These are phyloP conservation scores for Conus ventricosus DNA, from an alignment of 1,140 invertebrate genomes.

Conservation along the genomic window DNA sequence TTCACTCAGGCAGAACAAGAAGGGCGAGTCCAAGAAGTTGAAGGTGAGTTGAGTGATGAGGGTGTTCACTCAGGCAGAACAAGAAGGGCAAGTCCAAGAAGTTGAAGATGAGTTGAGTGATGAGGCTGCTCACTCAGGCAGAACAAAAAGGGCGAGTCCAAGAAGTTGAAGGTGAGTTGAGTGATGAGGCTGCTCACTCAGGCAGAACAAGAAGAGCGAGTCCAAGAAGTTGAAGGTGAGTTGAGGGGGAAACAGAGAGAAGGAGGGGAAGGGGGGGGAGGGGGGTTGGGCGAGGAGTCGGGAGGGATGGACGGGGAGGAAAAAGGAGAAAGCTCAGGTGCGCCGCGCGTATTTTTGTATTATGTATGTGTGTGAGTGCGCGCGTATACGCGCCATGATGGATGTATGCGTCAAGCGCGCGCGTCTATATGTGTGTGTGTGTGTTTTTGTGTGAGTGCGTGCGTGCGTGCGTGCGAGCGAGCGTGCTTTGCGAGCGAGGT, in stretches of 20 bases:
- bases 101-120: conserved; percentile 80
- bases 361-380: too few relatives aligned
- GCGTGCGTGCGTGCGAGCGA: too few relatives aligned
- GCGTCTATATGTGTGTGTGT: too few relatives aligned
- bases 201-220: conserved; percentile 89
- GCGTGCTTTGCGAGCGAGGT: too few relatives aligned
- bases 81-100: conserved; percentile 89
- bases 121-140: conserved; percentile 80
- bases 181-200: conserved; percentile 86
- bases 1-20: conserved; percentile 86
- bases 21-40: conserved; percentile 87
- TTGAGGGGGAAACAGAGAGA: neutral
- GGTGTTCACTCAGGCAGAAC: conserved; percentile 87
- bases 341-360: too few relatives aligned
- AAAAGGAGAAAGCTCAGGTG: neutral
- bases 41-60: conserved; percentile 82
- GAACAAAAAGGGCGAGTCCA: conserved; percentile 89
- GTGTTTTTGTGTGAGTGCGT: too few relatives aligned
- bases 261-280: neutral
- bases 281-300: neutral
- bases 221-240: conserved; percentile 80
- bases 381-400: too few relatives aligned
- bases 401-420: too few relatives aligned
- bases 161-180: conserved; percentile 85
- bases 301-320: neutral